Conservation (phyloP, 1,140 invertebrate genomes). For the Chironomus striatipennis region DNA sequence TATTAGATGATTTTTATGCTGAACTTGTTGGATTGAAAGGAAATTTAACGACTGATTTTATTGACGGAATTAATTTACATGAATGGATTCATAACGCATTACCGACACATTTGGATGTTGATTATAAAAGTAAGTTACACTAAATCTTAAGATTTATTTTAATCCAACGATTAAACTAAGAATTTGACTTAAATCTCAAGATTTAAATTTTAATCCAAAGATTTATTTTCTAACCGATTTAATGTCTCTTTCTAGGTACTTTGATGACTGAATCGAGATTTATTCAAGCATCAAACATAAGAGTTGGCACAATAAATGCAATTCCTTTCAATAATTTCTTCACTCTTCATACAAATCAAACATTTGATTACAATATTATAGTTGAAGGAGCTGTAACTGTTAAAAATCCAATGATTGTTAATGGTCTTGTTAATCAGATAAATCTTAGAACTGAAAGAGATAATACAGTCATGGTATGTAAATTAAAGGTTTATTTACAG, state of each 20-base stretch:
- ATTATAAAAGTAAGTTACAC: neutral
- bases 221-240: neutral
- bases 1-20: neutral
- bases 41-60: neutral
- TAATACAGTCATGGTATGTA: conserved; percentile 36
- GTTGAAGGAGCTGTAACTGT: conserved; percentile 27
- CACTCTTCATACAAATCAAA: conserved; percentile 32
- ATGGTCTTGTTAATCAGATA: conserved; percentile 29
- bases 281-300: conserved; percentile 25
- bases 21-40: neutral
- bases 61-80: neutral
- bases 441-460: conserved; percentile 31
- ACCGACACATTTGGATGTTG: too few species aligned
- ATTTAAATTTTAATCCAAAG: neutral
- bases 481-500: too few species aligned
- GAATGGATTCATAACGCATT: neutral
- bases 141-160: neutral
- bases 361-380: conserved; percentile 29
- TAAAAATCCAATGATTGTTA: neutral
- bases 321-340: conserved; percentile 31
- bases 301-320: conserved; percentile 30
- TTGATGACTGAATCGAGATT: neutral
- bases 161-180: neutral
- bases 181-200: neutral
- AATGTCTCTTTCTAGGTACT: neutral